Conservation (phyloP, 1,140 invertebrate species). For the Paracyclopina nana region DNA sequence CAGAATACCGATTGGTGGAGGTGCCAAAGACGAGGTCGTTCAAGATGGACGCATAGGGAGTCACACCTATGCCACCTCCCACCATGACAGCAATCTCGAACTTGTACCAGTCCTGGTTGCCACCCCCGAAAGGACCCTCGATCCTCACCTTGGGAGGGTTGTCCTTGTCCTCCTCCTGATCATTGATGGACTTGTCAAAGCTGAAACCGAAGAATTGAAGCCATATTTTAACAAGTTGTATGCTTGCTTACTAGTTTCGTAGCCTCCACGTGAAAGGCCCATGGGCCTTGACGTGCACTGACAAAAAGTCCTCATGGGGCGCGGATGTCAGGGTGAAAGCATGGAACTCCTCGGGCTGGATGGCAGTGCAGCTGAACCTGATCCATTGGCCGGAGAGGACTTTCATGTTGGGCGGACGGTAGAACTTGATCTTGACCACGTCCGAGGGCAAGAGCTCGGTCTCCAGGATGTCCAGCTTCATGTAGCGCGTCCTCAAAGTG, state of each 20-base stretch:
- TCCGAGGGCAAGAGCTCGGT: conserved; percentile 89
- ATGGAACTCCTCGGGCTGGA: conserved; percentile 81
- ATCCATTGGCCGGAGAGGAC: conserved; percentile 51
- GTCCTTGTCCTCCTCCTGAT: conserved; percentile 44
- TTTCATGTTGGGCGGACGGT: conserved; percentile 26
- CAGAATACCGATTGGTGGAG: conserved; percentile 80
- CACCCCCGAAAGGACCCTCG: conserved; percentile 93
- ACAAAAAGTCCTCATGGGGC: conserved; percentile 90
- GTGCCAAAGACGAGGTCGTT: conserved; percentile 91
- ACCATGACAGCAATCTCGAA: conserved; percentile 96
- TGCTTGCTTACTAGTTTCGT: too few species aligned
- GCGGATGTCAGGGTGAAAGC: conserved; percentile 95
- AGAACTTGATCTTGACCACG: conserved; percentile 77
- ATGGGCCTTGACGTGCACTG: conserved; percentile 92
- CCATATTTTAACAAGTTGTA: too few species aligned
- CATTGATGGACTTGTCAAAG: conserved; percentile 83
- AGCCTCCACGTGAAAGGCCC: conserved; percentile 99
- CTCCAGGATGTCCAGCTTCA: conserved; percentile 82
- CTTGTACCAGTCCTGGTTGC: conserved; percentile 98
- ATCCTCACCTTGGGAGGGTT: conserved; percentile 55
- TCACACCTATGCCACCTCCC: conserved; percentile 95
- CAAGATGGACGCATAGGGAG: conserved; percentile 94
- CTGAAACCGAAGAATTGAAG: too few species aligned
- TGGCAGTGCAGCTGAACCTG: conserved; percentile 72
- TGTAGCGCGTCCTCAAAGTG: conserved; percentile 70